Evolutionary conservation across 2,888 invertebrate genomes (phyloP), one percentile per base, ranked within the genome.

Genomic region (Macroteleia sp.): DNA sequence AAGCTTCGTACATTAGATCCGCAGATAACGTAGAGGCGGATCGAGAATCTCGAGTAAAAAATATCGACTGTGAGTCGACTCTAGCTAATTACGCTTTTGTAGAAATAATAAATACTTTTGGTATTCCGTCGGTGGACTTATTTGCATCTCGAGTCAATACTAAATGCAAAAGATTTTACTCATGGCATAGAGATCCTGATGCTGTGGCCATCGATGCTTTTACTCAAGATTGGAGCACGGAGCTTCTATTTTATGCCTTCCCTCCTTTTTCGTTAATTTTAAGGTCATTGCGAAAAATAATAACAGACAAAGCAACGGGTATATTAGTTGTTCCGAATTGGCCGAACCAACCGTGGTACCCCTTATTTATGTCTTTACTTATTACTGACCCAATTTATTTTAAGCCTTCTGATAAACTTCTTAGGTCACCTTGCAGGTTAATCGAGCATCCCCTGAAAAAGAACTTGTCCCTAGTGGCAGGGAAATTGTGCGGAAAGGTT

Each of bases 191-290:
- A 6, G 76, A 79, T 62, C 19, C 41, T 2, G 46, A 61, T 5
- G 67, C 71, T 6, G 9, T 25, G 4, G 48, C 28, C 4, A 61
- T 76, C 14, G 76, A 75, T 36, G 76, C 79, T 0, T 74, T 79
- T 57, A 79, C 70, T n/a, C 8, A 50, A 19, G 20, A 48, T 12
- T 77, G 71, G 67, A 10, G 32, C 10, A 8, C 6, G 10, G 32
- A 8, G 2, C 6, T 4, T 5, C 2, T 8, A 8, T 82, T 80
- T 48, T 82, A 78, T 41, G 81, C 79, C 2, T 83, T 79, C 48
- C 81, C 83, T 2, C 78, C 76, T 0, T 83, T 83, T 34, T 52
- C 78, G 3, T 19, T 82, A 10, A 82, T 69, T 5, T 69, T 81
- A 9, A 52, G n/a, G 12, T 19, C 12, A 2, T 19, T 34, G 2